Evolutionary conservation across 1,140 invertebrate species (phyloP).

Genomic region (Gryon sp.): DNA sequence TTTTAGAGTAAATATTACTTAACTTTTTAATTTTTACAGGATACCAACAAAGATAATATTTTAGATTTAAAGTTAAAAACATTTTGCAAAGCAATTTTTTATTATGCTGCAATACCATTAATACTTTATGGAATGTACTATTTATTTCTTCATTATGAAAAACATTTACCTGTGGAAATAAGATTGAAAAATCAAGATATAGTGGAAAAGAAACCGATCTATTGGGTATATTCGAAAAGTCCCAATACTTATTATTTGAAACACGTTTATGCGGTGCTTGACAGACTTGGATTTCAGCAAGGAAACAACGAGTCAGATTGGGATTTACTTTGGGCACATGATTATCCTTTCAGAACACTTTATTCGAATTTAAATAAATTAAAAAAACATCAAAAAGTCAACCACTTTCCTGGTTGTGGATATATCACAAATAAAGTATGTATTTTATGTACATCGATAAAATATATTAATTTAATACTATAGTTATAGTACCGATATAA

Average conservation of each 20-base stretch:
- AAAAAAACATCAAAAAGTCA: conserved; percentile 89
- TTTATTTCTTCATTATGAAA: conserved; percentile 56
- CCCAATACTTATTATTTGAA: conserved; percentile 84
- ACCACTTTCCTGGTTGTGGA: conserved; percentile 97
- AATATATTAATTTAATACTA: too few species aligned
- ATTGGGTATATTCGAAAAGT: conserved; percentile 80
- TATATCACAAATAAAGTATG: conserved; percentile 95
- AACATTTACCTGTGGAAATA: conserved; percentile 27
- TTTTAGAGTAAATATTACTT: neutral
- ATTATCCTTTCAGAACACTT: conserved; percentile 90
- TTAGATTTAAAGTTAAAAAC: conserved; percentile 67
- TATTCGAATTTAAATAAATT: conserved; percentile 82
- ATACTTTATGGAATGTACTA: conserved; percentile 66
- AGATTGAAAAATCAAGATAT: conserved; percentile 19
- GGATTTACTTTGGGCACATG: conserved; percentile 95
- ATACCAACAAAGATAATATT: conserved; percentile 19
- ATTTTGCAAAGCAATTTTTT: conserved; percentile 63
- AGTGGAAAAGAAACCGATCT: conserved; percentile 71
- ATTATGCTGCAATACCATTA: conserved; percentile 55
- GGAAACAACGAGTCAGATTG: conserved; percentile 84
- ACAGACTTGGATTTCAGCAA: conserved; percentile 85
- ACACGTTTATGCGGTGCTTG: conserved; percentile 88
- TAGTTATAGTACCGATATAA: too few species aligned
- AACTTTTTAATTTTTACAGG: conserved; percentile 23
- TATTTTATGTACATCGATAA: neutral